These are phyloP conservation scores for Toxotes lorentzi DNA, from an alignment of 2,797 vertebrate species.

Conservation along the genomic window DNA sequence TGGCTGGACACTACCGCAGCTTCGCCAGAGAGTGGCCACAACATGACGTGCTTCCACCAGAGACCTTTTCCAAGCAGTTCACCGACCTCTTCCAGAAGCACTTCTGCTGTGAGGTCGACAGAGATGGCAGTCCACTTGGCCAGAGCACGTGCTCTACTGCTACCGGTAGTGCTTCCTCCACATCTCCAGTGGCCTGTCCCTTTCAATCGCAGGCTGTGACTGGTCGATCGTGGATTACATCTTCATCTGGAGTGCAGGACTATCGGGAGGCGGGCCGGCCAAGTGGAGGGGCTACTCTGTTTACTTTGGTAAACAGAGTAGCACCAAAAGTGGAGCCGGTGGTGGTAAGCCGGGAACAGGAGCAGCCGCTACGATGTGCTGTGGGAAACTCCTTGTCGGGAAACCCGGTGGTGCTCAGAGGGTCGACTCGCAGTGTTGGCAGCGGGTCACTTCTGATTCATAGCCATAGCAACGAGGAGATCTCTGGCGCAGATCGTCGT, in stretches of 20 bases:
- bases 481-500: conserved; percentile 60
- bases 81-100: conserved; percentile 94
- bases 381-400: conserved; percentile 59
- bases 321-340: conserved; percentile 76
- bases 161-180: conserved; percentile 43
- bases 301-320: conserved; percentile 56
- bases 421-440: conserved; percentile 46
- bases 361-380: conserved; percentile 76
- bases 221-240: conserved; percentile 80
- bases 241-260: conserved; percentile 88
- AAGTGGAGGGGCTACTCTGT: conserved; percentile 69
- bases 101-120: conserved; percentile 93
- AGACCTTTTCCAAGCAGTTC: conserved; percentile 95
- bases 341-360: conserved; percentile 75
- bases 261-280: conserved; percentile 91
- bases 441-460: conserved; percentile 69
- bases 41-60: conserved; percentile 90
- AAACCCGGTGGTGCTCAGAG: conserved; percentile 52
- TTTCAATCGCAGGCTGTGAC: conserved; percentile 75
- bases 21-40: conserved; percentile 90
- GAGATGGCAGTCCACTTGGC: conserved; percentile 76
- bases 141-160: conserved; percentile 56
- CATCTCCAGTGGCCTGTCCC: conserved; percentile 40
- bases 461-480: conserved; percentile 89
- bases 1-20: conserved; percentile 93